A percentile compares a stretch with the other conserved stretches of the same genome.
Conservation (phyloP, 2,797 vertebrate genomes). For the Pseudomugil gertrudae region DNA sequence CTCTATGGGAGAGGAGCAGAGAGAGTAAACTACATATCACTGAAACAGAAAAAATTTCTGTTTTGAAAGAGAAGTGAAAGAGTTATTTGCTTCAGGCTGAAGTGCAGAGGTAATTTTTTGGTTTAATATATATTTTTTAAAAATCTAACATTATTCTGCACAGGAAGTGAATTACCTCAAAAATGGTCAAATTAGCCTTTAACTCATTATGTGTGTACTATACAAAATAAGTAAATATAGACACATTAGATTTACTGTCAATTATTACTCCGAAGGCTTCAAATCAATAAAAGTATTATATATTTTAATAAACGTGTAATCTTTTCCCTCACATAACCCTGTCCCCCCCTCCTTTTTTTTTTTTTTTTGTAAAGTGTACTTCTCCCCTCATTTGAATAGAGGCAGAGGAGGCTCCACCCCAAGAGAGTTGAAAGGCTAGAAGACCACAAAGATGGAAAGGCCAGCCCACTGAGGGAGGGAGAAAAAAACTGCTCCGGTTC, state of each 20-base stretch:
- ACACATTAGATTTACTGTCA: conserved; percentile 24
- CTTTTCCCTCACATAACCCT: conserved; percentile 47
- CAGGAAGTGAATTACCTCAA: not conserved
- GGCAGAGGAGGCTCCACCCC: conserved; percentile 80
- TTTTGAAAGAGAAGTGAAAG: conserved; percentile 58
- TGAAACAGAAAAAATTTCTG: conserved; percentile 53
- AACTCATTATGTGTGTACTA: conserved; percentile 3
- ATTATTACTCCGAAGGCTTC: conserved; percentile 32
- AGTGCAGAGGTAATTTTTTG: conserved; percentile 45
- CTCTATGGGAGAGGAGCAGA: conserved; percentile 57
- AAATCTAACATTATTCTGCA: not conserved
- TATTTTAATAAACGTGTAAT: conserved; percentile 61
- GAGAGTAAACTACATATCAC: conserved; percentile 25
- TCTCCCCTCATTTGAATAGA: conserved; percentile 84
- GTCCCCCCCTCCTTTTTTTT: conserved; percentile 32
- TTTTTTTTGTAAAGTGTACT: conserved; percentile 61
- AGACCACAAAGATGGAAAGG: conserved; percentile 85
- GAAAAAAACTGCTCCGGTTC: conserved; percentile 84
- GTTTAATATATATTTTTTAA: conserved; percentile 10
- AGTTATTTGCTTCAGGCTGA: conserved; percentile 50
- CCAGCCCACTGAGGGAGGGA: conserved; percentile 86
- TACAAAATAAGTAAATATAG: conserved; percentile 18
- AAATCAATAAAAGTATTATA: conserved; percentile 32
- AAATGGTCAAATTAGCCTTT: conserved; percentile 8
- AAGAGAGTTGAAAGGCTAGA: conserved; percentile 86